Evolutionary conservation across 2,113 vertebrate genomes (phyloP), one percentile per base, ranked within the genome.

Genomic region (Camelus bactrianus): DNA sequence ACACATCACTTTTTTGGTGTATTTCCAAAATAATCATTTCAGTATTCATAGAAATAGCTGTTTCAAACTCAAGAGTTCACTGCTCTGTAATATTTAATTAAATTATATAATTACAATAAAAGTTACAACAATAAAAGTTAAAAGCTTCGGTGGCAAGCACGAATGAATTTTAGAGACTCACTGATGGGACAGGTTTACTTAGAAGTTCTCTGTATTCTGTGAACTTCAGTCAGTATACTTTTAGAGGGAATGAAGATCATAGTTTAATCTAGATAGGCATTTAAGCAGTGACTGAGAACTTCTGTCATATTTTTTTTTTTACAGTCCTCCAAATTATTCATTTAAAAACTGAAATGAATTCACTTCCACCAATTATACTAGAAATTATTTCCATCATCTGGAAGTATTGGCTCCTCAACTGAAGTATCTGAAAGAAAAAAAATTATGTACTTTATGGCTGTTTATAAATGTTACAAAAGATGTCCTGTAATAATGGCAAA

Each of bases 381-480:
- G 8, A 48, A 85, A 77, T 65, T 83, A 73, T 84, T 94, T 60
- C 4, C 7, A 75, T 52, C 22, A 42, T 38, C 46, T 88, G 67
- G 38, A 77, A 97, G 5, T 16, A 60, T 6, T 42, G 4, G 4
- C 3, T 73, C 22, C 13, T 80, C 15, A 73, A 50, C 35, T 84
- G 54, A 83, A 87, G 10, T 42, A 87, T 56, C 5, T 86, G 17
- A 91, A 60, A 79, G 52, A 54, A 86, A 87, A 83, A 93, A 75
- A 64, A 75, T 42, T 58, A 69, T 60, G 12, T 84, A 50, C 1
- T 88, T 46, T 67, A 58, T 76, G 76, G 2, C 2, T 94, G 1
- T 62, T 73, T 94, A 56, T 84, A 88, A 65, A 89, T 79, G 13
- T 73, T 67, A 89, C 26, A 89, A 65, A 89, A 87, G 17, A 48